Conservation (phyloP, 2,797 vertebrate genomes). For the Hippopotamyrus pictus region DNA sequence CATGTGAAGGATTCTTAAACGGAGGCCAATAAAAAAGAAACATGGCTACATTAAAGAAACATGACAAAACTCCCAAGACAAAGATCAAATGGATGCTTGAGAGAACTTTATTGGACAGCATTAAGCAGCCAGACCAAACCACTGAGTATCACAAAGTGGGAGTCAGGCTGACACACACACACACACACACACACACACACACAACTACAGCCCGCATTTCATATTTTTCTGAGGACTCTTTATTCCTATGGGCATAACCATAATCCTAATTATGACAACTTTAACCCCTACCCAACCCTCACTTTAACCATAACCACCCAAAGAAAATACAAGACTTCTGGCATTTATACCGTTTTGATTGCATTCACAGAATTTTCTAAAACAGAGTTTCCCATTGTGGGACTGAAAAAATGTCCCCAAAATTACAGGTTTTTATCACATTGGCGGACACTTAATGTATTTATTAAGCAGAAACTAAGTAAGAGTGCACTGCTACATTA, state of each 20-base stretch:
- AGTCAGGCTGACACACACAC: not conserved
- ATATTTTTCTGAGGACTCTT: not conserved
- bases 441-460: not conserved
- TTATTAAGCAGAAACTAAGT: too few species aligned
- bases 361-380: not conserved
- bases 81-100: constrained; percentile 28
- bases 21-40: constrained; percentile 1
- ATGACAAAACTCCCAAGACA: constrained; percentile 27
- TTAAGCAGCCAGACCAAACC: not conserved
- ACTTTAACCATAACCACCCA: not conserved
- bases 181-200: constrained; percentile 3
- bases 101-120: constrained; percentile 13
- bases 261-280: not conserved
- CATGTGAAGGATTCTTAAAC: not conserved
- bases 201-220: not conserved
- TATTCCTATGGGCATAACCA: not conserved
- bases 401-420: not conserved
- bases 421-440: not conserved
- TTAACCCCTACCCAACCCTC: not conserved
- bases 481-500: not conserved
- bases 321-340: not conserved
- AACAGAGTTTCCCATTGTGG: not conserved
- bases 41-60: constrained; percentile 42
- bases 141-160: not conserved
- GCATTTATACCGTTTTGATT: not conserved